Percentiles rank a stretch among this genome's conserved stretches.
These are phyloP conservation scores for Dicyrtoma fusca DNA, from an alignment of 2,888 invertebrate species.

Conservation along the genomic window DNA sequence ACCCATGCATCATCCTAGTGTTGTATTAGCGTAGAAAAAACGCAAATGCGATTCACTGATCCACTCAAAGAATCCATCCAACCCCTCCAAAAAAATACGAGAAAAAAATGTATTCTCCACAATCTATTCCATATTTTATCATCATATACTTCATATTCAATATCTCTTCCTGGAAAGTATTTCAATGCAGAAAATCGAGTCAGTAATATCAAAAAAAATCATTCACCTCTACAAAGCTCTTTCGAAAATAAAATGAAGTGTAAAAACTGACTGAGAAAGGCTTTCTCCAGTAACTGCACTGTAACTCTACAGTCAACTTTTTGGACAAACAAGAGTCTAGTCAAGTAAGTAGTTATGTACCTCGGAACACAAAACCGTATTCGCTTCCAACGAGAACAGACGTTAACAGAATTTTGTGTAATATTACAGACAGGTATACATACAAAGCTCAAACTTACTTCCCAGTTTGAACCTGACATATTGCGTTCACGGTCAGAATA, in stretches of 20 bases:
- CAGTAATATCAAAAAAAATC: background rate
- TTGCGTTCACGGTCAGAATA: too few species aligned
- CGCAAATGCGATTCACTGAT: constrained; percentile 29
- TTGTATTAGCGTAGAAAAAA: constrained; percentile 2
- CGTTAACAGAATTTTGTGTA: too few species aligned
- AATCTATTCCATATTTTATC: constrained; percentile 32
- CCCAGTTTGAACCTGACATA: too few species aligned
- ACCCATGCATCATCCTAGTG: constrained; percentile 31
- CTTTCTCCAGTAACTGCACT: background rate
- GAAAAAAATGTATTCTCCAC: constrained; percentile 16
- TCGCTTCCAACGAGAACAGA: too few species aligned
- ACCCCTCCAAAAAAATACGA: constrained; percentile 12
- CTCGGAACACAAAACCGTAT: too few species aligned
- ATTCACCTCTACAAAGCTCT: background rate
- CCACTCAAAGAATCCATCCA: constrained; percentile 25
- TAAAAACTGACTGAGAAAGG: background rate
- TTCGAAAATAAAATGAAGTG: background rate
- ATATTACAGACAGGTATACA: too few species aligned
- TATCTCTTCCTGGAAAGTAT: background rate
- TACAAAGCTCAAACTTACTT: too few species aligned
- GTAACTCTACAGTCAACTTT: too few species aligned
- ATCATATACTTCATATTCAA: constrained; percentile 24
- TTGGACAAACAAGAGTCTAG: too few species aligned
- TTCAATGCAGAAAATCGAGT: constrained; percentile 14
- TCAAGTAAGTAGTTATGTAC: too few species aligned